These are phyloP conservation scores for Zosterops lateralis DNA, from an alignment of 2,113 vertebrate genomes.

Conservation along the genomic window DNA sequence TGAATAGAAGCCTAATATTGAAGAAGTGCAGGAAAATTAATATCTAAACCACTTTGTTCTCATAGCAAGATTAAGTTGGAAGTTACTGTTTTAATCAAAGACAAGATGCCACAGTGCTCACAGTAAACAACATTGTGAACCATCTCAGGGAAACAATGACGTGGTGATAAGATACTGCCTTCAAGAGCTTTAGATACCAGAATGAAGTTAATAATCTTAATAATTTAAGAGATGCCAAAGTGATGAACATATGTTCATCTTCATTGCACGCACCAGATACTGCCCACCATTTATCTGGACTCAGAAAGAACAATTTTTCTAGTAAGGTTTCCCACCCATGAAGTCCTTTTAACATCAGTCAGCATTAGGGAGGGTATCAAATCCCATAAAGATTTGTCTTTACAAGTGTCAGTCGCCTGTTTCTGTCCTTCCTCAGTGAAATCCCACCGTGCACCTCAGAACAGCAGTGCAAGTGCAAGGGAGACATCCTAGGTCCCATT, in stretches of 20 bases:
- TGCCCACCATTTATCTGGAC: not conserved
- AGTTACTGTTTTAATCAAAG: not conserved
- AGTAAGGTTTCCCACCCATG: not conserved
- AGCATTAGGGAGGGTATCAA: not conserved
- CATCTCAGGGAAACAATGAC: not conserved
- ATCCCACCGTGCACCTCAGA: fast-evolving
- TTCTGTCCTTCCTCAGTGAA: not conserved
- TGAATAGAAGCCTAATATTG: not conserved
- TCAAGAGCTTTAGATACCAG: not conserved
- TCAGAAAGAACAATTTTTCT: not conserved
- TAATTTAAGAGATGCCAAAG: not conserved
- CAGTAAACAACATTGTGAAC: not conserved
- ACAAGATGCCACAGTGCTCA: not conserved
- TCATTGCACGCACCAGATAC: not conserved
- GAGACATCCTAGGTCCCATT: not conserved
- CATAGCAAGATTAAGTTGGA: not conserved
- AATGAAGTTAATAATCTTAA: not conserved
- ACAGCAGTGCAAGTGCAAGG: not conserved
- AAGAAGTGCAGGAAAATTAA: not conserved
- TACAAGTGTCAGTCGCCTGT: not conserved
- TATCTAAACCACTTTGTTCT: not conserved
- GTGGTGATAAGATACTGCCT: not conserved
- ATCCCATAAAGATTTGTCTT: not conserved
- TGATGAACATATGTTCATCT: not conserved
- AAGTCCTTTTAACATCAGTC: not conserved